Evolutionary conservation across 2,797 vertebrate genomes (phyloP), one percentile per base, ranked within the genome.

Genomic region (Pogoniulus pusillus): DNA sequence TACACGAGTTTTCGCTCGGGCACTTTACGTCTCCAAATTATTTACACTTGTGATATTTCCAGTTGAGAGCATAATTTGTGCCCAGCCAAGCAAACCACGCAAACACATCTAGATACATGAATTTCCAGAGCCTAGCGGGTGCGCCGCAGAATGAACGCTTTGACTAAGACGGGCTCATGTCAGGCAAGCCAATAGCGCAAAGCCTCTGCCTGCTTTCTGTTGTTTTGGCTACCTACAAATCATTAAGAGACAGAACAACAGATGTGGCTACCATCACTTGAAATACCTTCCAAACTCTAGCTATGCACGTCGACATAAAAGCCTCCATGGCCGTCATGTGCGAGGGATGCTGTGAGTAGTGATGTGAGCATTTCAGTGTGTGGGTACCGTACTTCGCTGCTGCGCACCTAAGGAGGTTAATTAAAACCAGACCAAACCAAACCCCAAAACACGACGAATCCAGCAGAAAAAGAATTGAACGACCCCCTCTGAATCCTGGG

Each of bases 41-140:
- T 97, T 97, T 97, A 96, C 95, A 93, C 96, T 96, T 93, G 95
- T 96, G 97, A 97, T 97, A 97, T 97, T 97, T 97, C 97, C 96
- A 97, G 95, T 96, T 96, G 94, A 97, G 96, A 96, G 95, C 92
- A 92, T 97, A 97, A 97, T 97, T 97, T 96, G 96, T 92, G 91
- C 87, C 89, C 90, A 95, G 92, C 94, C 95, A 96, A 97, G 96
- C 97, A 97, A 96, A 95, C 96, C 95, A 93, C 63, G 22, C 92
- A 96, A 96, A 95, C 85, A 95, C 96, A 93, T 95, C 88, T 71
- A 96, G 96, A 95, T 95, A 96, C 58, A 70, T 6, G 96, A 95
- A 94, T 96, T 96, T 97, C 95, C 96, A 95, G 96, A 96, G 95
- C 96, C 96, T 96, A 96, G 94, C 62, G 2, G 95, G 94, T 93